These are phyloP conservation scores for Lepilemur septentrionalis DNA, from an alignment of 2,797 vertebrate species.

Conservation along the genomic window DNA sequence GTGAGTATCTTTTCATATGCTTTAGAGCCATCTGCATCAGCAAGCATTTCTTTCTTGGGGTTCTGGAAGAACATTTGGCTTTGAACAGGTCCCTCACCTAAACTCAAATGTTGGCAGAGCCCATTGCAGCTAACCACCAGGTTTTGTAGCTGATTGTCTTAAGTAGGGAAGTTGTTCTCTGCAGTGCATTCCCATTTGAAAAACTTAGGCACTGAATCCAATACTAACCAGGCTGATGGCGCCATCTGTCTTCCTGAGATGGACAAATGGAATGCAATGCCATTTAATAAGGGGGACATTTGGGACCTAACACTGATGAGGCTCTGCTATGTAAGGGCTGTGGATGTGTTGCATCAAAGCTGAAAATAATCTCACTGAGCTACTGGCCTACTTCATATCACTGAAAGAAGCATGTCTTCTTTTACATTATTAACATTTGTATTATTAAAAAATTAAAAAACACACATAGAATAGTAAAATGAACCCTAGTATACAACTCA, in stretches of 20 bases:
- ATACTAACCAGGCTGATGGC: neutral
- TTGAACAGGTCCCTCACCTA: neutral
- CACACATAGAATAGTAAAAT: neutral
- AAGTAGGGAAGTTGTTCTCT: neutral
- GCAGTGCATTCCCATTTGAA: neutral
- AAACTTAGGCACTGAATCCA: too few relatives aligned
- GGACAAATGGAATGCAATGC: neutral
- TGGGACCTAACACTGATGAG: neutral
- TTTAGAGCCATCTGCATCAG: neutral
- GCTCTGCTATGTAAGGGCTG: neutral
- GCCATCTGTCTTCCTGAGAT: neutral
- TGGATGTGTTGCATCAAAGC: neutral
- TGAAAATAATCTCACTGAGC: neutral
- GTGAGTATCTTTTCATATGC: neutral
- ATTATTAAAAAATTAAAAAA: neutral
- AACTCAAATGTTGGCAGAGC: neutral
- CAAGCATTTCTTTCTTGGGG: neutral
- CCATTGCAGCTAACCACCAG: neutral
- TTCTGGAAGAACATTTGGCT: conserved; percentile 25
- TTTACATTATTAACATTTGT: neutral
- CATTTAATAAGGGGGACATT: neutral
- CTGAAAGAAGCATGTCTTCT: neutral
- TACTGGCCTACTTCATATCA: neutral
- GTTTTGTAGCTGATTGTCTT: rapidly evolving
- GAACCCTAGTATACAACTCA: neutral